Evolutionary conservation across 2,888 invertebrate genomes (phyloP).

Genomic region (Leptopilina syphax): DNA sequence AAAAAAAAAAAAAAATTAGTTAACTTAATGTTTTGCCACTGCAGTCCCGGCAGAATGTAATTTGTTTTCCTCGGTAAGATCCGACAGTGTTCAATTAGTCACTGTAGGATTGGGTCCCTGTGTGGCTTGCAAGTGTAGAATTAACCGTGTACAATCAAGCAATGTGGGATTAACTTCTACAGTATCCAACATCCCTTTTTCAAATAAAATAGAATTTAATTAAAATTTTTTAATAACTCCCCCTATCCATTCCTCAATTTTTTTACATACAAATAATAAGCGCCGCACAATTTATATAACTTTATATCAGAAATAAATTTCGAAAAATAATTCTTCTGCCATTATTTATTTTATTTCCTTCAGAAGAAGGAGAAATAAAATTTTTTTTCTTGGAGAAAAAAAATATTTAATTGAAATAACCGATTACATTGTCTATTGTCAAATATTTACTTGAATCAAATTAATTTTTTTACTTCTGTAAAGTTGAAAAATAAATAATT

Average conservation of each 20-base stretch:
- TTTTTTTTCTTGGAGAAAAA: too few relatives aligned
- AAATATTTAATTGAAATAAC: too few relatives aligned
- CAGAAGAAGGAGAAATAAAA: too few relatives aligned
- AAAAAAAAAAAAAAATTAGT: neutral
- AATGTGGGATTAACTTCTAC: conserved; percentile 20
- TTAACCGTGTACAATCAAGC: conserved; percentile 23
- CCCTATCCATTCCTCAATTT: neutral
- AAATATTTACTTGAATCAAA: too few relatives aligned
- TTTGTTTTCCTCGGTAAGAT: conserved; percentile 36
- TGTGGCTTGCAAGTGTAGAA: conserved; percentile 22
- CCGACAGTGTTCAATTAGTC: conserved; percentile 14
- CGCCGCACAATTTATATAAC: too few relatives aligned
- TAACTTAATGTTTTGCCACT: conserved; percentile 22
- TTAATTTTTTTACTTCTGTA: too few relatives aligned
- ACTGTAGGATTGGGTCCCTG: conserved; percentile 27
- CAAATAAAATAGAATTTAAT: conserved; percentile 17
- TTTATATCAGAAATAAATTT: too few relatives aligned
- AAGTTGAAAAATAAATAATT: too few relatives aligned
- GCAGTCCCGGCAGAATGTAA: neutral
- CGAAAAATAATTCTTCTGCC: too few relatives aligned
- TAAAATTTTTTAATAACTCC: conserved; percentile 12
- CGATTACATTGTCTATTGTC: too few relatives aligned
- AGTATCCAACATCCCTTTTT: conserved; percentile 3
- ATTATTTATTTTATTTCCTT: too few relatives aligned
- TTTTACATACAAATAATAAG: too few relatives aligned